Percentiles rank a stretch among this genome's conserved stretches.
Evolutionary conservation across 1,140 invertebrate species (phyloP).

Genomic region (Yoshiicerus persimilis): DNA sequence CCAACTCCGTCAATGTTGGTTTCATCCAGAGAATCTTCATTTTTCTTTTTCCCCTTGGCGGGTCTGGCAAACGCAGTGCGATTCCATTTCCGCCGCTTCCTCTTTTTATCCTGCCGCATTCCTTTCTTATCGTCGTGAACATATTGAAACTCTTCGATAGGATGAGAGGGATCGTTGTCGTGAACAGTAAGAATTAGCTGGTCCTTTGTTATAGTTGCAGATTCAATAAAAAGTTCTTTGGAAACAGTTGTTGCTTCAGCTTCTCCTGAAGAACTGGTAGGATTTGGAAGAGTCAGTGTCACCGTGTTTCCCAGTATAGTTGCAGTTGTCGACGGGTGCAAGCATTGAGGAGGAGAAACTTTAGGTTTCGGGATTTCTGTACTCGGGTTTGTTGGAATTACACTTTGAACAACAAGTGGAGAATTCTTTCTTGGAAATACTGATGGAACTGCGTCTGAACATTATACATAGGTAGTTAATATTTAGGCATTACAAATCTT

Average conservation of each 20-base stretch:
- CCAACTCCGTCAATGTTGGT: slow-evolving; percentile 34
- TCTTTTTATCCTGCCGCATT: background rate
- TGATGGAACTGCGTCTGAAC: slow-evolving; percentile 44
- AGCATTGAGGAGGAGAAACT: background rate
- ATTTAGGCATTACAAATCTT: too few relatives aligned
- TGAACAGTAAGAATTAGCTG: slow-evolving; percentile 31
- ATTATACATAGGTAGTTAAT: background rate
- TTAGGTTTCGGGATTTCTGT: background rate
- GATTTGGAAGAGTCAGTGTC: background rate
- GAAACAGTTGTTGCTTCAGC: background rate
- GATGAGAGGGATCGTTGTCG: background rate
- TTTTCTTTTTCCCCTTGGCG: slow-evolving; percentile 40
- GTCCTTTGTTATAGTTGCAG: slow-evolving; percentile 29
- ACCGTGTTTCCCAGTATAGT: background rate
- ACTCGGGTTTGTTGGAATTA: background rate
- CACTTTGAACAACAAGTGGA: slow-evolving; percentile 29
- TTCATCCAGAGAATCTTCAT: background rate
- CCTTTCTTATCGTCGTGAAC: background rate
- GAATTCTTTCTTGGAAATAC: slow-evolving; percentile 44
- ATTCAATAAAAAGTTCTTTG: slow-evolving; percentile 26
- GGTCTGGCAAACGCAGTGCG: slow-evolving; percentile 38
- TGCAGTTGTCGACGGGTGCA: background rate
- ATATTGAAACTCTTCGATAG: background rate
- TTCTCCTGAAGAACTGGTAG: background rate
- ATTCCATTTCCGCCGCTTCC: slow-evolving; percentile 43